Evolutionary conservation across 1,140 invertebrate genomes (phyloP).

Genomic region (Chionoecetes opilio): DNA sequence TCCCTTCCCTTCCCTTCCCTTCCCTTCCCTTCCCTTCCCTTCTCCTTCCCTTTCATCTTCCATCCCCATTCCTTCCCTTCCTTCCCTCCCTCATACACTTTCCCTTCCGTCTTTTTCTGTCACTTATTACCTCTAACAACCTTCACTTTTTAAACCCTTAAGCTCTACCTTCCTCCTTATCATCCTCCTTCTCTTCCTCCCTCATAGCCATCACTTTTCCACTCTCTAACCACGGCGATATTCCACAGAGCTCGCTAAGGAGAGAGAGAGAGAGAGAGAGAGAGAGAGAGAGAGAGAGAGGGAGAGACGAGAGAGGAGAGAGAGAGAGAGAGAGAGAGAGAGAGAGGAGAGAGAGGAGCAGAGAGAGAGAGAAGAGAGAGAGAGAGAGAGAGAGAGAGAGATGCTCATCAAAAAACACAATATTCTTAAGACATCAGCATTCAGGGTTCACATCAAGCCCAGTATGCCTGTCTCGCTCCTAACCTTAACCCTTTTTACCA

Average conservation of each 20-base stretch:
- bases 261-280: too few species aligned
- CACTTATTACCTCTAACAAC: background rate
- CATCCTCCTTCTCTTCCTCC: background rate
- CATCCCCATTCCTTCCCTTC: background rate
- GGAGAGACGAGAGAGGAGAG: background rate
- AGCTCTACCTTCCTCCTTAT: background rate
- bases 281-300: background rate
- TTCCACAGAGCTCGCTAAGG: too few species aligned
- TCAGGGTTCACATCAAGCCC: too few species aligned
- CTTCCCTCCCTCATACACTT: background rate
- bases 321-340: background rate
- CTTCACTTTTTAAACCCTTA: background rate
- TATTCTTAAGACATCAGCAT: too few species aligned
- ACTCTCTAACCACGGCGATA: too few species aligned
- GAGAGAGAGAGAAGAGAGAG: constrained; percentile 52
- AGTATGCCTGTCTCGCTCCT: too few species aligned
- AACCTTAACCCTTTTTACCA: too few species aligned
- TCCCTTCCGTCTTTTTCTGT: background rate
- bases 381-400: constrained; percentile 34
- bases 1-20: background rate
- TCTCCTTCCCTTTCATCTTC: background rate
- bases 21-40: background rate
- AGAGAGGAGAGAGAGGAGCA: constrained; percentile 2
- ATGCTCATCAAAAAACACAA: background rate
- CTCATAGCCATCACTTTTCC: background rate